A percentile compares a stretch with the other conserved stretches of the same genome.
Conservation (phyloP, 2,797 vertebrate species). For the Chelmon rostratus region DNA sequence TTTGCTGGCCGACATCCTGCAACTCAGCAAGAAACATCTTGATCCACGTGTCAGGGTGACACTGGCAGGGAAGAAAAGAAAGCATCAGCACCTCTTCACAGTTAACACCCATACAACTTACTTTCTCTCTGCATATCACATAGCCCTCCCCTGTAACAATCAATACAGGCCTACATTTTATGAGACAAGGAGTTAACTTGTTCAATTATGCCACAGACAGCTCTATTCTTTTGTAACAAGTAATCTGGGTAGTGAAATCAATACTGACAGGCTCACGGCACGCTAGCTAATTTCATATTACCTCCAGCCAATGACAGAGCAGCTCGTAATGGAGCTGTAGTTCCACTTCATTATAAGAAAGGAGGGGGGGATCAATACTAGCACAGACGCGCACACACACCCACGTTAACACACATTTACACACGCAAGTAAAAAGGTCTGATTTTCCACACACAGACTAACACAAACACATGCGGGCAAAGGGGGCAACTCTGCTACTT, state of each 20-base stretch:
- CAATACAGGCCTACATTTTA: slow-evolving; percentile 98
- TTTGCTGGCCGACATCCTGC: slow-evolving; percentile 69
- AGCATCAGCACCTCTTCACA: slow-evolving; percentile 85
- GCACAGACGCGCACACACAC: slow-evolving; percentile 71
- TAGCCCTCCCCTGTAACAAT: slow-evolving; percentile 87
- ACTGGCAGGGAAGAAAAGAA: slow-evolving; percentile 63
- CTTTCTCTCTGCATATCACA: slow-evolving; percentile 87
- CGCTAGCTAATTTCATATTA: slow-evolving; percentile 99
- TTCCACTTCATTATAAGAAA: slow-evolving; percentile 94
- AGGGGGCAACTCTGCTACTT: slow-evolving; percentile 67
- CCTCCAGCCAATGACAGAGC: slow-evolving; percentile 93
- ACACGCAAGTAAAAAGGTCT: slow-evolving; percentile 52
- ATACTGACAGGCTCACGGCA: slow-evolving; percentile 97
- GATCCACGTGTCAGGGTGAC: slow-evolving; percentile 78
- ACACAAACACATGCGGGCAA: slow-evolving; percentile 64
- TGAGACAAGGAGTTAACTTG: slow-evolving; percentile 99
- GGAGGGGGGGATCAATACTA: slow-evolving; percentile 91
- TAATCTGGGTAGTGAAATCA: slow-evolving; percentile 99
- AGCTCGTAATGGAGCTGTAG: slow-evolving; percentile 95
- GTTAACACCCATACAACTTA: slow-evolving; percentile 87
- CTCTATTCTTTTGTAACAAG: slow-evolving; percentile 99
- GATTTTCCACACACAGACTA: slow-evolving; percentile 60
- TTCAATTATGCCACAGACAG: slow-evolving; percentile 99
- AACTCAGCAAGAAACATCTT: slow-evolving; percentile 80
- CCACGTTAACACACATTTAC: slow-evolving; percentile 48